Evolutionary conservation across 1,140 invertebrate genomes (phyloP), one percentile per base, ranked within the genome.

Genomic region (Pseudomyrmex pallidus): DNA sequence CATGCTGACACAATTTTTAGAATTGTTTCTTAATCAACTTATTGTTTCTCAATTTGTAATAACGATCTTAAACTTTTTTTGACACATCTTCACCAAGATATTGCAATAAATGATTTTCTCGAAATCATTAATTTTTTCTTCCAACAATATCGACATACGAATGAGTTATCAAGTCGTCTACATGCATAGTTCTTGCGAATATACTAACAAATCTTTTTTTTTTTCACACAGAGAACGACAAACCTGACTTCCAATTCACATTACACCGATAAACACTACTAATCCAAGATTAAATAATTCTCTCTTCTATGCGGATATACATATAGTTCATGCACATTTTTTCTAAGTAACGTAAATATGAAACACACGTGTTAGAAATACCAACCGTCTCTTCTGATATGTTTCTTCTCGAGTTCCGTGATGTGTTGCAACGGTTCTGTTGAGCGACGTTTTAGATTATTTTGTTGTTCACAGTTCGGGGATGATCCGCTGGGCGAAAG

Each of bases 371-470:
- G 25, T 10, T 5, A 20, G 2, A 15, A n/a, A 80, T 89, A 89
- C 87, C 72, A 85, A 94, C 93, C 93, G 61, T 90, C 91, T 88
- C 87, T 91, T 87, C 87, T 91, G 13, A 88, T 64, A 46, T 92
- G 89, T 74, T 93, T 94, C 73, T 91, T 91, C 35, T 93, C 92
- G 62, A 91, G 85, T 64, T 93, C 92, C 25, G 86, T 72, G n/a
- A 92, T 90, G 44, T 92, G 88, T 17, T 92, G 89, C 77, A 93
- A 83, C 17, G 89, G 63, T 78, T 93, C 92, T 2, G 74, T 90
- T 20, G 89, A 78, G 48, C 92, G 90, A 44, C 93, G 92, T 87
- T 94, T 89, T 67, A 91, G 54, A 76, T 77, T 78, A 67, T 84
- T 88, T 12, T 88, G 35, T 5, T 35, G 88, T 61, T 90, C 87